These are phyloP conservation scores for Lepilemur ruficaudatus DNA, from an alignment of 2,797 vertebrate genomes.

Conservation along the genomic window DNA sequence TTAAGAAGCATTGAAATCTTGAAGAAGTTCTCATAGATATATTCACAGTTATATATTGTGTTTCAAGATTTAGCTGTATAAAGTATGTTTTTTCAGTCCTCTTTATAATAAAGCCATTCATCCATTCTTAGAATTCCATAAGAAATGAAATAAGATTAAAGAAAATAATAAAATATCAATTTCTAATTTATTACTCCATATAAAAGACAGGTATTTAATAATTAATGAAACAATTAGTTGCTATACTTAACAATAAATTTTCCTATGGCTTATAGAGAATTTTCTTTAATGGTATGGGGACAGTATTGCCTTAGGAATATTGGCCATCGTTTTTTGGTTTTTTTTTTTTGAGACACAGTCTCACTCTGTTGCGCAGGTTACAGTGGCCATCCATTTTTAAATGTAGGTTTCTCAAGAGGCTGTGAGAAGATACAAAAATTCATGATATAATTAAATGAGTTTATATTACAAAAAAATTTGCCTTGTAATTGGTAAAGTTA, in stretches of 20 bases:
- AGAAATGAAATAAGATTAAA: not conserved
- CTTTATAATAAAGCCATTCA: not conserved
- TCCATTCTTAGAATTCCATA: not conserved
- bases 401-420: not conserved
- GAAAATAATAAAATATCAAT: not conserved
- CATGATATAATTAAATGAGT: not conserved
- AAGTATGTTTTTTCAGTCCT: not conserved
- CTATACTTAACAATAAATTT: slow-evolving; percentile 1
- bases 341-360: not conserved
- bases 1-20: not conserved
- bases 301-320: not conserved
- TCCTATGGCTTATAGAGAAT: not conserved
- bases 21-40: not conserved
- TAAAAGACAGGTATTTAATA: not conserved
- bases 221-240: not conserved
- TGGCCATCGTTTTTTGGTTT: not conserved
- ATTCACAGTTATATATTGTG: not conserved
- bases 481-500: not conserved
- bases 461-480: not conserved
- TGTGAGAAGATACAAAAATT: not conserved
- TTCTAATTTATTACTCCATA: not conserved
- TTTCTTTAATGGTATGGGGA: not conserved
- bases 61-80: not conserved
- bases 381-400: not conserved
- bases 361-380: not conserved